Conservation (phyloP, 1,140 invertebrate genomes). For the Grapholita molesta region DNA sequence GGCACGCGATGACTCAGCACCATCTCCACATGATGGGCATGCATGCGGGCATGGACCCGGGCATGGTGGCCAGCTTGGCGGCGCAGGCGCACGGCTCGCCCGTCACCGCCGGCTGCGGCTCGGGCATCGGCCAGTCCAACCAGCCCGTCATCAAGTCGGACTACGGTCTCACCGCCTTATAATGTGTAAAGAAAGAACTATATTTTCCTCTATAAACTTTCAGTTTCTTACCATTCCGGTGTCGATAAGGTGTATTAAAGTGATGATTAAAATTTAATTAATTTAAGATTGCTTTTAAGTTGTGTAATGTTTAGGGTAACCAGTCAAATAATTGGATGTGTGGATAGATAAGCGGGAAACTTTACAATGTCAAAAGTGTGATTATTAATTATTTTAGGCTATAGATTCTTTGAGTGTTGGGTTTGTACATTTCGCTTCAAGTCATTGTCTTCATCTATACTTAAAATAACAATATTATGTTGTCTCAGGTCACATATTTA, state of each 20-base stretch:
- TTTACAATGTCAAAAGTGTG: slow-evolving; percentile 77
- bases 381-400: slow-evolving; percentile 65
- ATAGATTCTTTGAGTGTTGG: slow-evolving; percentile 57
- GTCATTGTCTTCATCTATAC: slow-evolving; percentile 58
- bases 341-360: slow-evolving; percentile 69
- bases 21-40: slow-evolving; percentile 74
- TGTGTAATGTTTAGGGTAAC: slow-evolving; percentile 63
- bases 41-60: slow-evolving; percentile 62
- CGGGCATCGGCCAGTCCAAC: slow-evolving; percentile 54
- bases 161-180: slow-evolving; percentile 78
- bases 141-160: slow-evolving; percentile 76
- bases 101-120: slow-evolving; percentile 61
- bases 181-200: slow-evolving; percentile 69
- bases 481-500: background rate
- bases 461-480: slow-evolving; percentile 6
- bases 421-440: slow-evolving; percentile 62
- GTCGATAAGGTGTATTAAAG: slow-evolving; percentile 69
- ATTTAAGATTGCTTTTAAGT: slow-evolving; percentile 59
- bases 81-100: slow-evolving; percentile 73
- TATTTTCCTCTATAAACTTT: slow-evolving; percentile 69
- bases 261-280: slow-evolving; percentile 55
- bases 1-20: slow-evolving; percentile 64
- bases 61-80: slow-evolving; percentile 57
- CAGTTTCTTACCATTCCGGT: slow-evolving; percentile 72
- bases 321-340: slow-evolving; percentile 68